These are phyloP conservation scores for Drosophila leonis DNA, from an alignment of 2,888 invertebrate species.

Conservation along the genomic window DNA sequence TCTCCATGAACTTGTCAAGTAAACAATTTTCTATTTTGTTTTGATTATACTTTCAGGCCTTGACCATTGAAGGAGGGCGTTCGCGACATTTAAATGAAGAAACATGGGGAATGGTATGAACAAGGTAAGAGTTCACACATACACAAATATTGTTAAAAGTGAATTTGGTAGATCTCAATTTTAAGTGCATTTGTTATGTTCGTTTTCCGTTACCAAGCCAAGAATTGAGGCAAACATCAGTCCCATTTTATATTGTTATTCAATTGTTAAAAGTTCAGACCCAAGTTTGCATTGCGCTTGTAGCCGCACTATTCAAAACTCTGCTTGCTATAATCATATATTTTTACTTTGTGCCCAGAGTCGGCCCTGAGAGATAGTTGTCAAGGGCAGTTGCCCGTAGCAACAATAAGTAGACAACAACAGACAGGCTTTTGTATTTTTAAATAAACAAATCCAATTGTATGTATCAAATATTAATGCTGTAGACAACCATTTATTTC, in stretches of 20 bases:
- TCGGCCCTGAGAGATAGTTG: constrained; percentile 44
- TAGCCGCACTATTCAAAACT: neutral
- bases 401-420: constrained; percentile 34
- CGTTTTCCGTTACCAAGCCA: too few relatives aligned
- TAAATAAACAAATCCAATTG: constrained; percentile 40
- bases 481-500: neutral
- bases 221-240: too few relatives aligned
- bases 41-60: constrained; percentile 49
- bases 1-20: constrained; percentile 54
- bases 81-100: constrained; percentile 82
- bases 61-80: constrained; percentile 57
- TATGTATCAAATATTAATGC: neutral
- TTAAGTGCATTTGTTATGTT: too few relatives aligned
- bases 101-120: constrained; percentile 96
- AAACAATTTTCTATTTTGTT: constrained; percentile 29
- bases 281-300: too few relatives aligned
- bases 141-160: neutral
- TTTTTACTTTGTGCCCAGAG: neutral
- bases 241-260: too few relatives aligned
- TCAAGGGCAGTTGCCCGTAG: constrained; percentile 46
- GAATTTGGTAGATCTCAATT: too few relatives aligned
- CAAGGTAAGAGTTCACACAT: constrained; percentile 88
- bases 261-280: too few relatives aligned
- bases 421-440: constrained; percentile 12
- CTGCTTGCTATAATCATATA: neutral